Percentiles rank a stretch among this genome's conserved stretches.
Conservation (phyloP, 37 sponge, comb jelly and placozoan genomes). For the Hexactinellida sp. region DNA sequence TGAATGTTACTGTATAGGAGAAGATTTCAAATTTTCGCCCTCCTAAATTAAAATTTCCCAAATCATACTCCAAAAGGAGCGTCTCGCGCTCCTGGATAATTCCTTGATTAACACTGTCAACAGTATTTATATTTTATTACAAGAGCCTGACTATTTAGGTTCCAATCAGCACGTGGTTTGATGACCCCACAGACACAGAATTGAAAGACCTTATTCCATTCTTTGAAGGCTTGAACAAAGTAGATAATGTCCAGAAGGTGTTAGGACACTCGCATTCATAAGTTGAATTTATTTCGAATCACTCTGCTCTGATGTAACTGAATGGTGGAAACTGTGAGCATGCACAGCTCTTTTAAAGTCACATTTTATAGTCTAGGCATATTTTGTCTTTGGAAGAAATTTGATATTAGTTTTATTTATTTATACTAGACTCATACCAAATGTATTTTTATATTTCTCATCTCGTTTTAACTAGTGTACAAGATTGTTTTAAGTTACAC, state of each 20-base stretch:
- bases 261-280: constrained; percentile 31
- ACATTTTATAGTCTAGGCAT: constrained; percentile 3
- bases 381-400: background rate
- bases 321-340: background rate
- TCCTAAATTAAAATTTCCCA: too few species aligned
- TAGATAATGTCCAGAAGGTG: constrained; percentile 70
- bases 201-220: constrained; percentile 90
- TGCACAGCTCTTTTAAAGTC: constrained; percentile 6
- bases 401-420: background rate
- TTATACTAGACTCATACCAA: background rate
- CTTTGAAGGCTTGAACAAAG: constrained; percentile 83
- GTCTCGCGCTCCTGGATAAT: too few species aligned
- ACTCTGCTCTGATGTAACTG: background rate
- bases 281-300: background rate
- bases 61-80: too few species aligned
- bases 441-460: background rate
- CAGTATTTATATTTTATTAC: too few species aligned
- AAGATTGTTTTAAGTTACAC: background rate
- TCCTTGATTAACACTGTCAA: too few species aligned
- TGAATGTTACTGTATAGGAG: too few species aligned
- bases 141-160: constrained; percentile 65
- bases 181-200: constrained; percentile 93
- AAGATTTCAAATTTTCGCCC: too few species aligned
- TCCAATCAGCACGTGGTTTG: constrained; percentile 97
- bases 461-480: background rate